A percentile compares a stretch with the other conserved stretches of the same genome.
These are phyloP conservation scores for Ornithorhynchus anatinus DNA, from an alignment of 2,113 vertebrate species.

Conservation along the genomic window DNA sequence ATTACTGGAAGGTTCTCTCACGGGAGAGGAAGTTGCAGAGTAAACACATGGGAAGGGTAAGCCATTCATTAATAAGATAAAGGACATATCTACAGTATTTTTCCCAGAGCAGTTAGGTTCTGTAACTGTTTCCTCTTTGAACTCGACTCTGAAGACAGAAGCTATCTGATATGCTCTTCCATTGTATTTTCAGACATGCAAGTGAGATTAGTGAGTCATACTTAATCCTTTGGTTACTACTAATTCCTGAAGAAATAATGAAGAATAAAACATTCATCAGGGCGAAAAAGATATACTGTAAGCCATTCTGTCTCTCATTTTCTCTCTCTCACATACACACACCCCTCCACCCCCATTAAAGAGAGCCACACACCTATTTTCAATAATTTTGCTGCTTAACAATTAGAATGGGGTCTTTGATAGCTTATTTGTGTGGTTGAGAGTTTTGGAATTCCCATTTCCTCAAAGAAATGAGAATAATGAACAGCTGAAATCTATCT, in stretches of 20 bases:
- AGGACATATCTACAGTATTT: slow-evolving; percentile 9
- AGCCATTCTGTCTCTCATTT: background rate
- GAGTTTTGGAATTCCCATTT: no score
- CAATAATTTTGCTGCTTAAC: no score
- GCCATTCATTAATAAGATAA: slow-evolving; percentile 27
- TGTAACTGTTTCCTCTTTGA: slow-evolving; percentile 34
- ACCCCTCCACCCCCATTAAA: no score
- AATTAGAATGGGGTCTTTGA: no score
- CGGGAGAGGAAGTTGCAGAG: slow-evolving; percentile 54
- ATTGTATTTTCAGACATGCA: background rate
- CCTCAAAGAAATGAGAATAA: no score
- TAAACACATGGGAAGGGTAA: slow-evolving; percentile 20
- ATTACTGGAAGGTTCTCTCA: slow-evolving; percentile 22
- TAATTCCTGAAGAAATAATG: background rate
- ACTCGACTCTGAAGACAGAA: background rate
- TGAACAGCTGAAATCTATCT: no score
- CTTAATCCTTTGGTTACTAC: background rate
- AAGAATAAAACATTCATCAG: background rate
- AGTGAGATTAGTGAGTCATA: slow-evolving; percentile 28
- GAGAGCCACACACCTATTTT: no score
- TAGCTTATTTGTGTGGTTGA: no score
- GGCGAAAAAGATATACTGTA: background rate
- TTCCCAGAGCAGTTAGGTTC: background rate
- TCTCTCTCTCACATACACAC: no score
- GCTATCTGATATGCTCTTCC: slow-evolving; percentile 13